These are phyloP conservation scores for Poecilia latipinna DNA, from an alignment of 2,113 vertebrate species.

Conservation along the genomic window DNA sequence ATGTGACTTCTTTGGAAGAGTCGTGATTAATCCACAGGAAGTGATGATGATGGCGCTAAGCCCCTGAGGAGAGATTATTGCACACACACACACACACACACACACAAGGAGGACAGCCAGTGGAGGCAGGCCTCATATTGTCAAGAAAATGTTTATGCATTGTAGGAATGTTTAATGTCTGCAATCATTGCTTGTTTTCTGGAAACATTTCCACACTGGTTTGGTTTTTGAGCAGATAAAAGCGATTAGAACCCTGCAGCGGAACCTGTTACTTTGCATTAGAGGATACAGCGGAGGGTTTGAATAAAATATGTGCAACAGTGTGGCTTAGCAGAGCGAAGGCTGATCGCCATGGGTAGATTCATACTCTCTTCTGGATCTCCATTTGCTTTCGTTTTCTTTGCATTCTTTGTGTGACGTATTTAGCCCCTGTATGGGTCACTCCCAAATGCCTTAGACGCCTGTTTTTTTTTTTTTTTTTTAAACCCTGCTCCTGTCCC, in stretches of 20 bases:
- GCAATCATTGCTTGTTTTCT: conserved; percentile 20
- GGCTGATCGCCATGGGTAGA: not conserved
- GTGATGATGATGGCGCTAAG: conserved; percentile 78
- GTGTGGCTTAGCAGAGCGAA: conserved; percentile 3
- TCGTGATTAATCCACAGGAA: conserved; percentile 88
- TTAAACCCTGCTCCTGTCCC: conserved; percentile 7
- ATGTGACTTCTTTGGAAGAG: conserved; percentile 85
- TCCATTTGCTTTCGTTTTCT: conserved; percentile 3
- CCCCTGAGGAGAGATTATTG: conserved; percentile 59
- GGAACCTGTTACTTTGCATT: conserved; percentile 20
- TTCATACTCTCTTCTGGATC: conserved; percentile 11
- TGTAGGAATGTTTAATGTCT: conserved; percentile 34
- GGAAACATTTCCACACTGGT: conserved; percentile 8
- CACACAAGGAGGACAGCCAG: conserved; percentile 26
- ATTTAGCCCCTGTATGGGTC: not conserved
- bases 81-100: conserved; percentile 14
- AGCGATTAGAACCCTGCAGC: conserved; percentile 30
- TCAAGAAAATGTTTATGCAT: conserved; percentile 28
- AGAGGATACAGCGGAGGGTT: conserved; percentile 2
- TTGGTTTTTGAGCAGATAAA: conserved; percentile 18
- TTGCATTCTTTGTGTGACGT: conserved; percentile 3
- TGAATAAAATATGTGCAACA: conserved; percentile 13
- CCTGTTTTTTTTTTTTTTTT: not conserved
- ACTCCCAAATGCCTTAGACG: conserved; percentile 10
- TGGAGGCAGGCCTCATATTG: conserved; percentile 36